Conservation (phyloP, 2,797 vertebrate genomes). For the Philypnodon macrostomus region DNA sequence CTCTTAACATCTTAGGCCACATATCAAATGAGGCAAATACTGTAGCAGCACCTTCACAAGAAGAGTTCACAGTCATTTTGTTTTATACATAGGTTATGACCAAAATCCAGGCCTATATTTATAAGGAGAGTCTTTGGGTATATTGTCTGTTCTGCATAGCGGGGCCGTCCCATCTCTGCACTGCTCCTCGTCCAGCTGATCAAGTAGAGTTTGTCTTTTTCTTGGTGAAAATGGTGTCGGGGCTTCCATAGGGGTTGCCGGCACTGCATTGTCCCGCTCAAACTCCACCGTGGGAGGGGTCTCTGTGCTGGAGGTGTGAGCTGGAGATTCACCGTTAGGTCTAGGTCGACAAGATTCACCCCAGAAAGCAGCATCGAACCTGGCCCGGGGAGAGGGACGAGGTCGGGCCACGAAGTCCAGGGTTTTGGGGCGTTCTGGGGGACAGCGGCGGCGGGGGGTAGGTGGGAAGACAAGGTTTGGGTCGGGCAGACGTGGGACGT, state of each 20-base stretch:
- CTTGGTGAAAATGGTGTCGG: constrained; percentile 84
- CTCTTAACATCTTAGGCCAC: constrained; percentile 15
- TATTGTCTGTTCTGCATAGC: constrained; percentile 85
- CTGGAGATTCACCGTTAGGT: constrained; percentile 81
- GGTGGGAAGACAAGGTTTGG: constrained; percentile 93
- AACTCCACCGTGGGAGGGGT: constrained; percentile 91
- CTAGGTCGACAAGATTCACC: constrained; percentile 78
- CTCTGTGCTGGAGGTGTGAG: constrained; percentile 92
- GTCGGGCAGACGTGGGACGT: constrained; percentile 91
- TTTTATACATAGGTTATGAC: constrained; percentile 74
- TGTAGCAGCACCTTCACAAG: constrained; percentile 11
- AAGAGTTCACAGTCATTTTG: constrained; percentile 14
- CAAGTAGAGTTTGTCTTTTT: constrained; percentile 80
- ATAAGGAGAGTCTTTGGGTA: constrained; percentile 82
- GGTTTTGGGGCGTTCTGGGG: constrained; percentile 93
- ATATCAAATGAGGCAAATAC: constrained; percentile 6
- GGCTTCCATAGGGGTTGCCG: constrained; percentile 83
- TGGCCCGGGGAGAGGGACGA: constrained; percentile 86
- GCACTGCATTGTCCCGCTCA: constrained; percentile 80
- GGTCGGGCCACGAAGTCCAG: constrained; percentile 92
- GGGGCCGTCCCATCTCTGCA: constrained; percentile 88
- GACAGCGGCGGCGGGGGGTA: constrained; percentile 89
- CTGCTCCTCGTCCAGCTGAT: constrained; percentile 90
- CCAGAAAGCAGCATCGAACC: constrained; percentile 84
- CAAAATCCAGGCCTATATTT: constrained; percentile 88